Percentiles rank a stretch among this genome's conserved stretches.
Conservation (phyloP, 1,140 invertebrate genomes). For the Drosophila rufa region DNA sequence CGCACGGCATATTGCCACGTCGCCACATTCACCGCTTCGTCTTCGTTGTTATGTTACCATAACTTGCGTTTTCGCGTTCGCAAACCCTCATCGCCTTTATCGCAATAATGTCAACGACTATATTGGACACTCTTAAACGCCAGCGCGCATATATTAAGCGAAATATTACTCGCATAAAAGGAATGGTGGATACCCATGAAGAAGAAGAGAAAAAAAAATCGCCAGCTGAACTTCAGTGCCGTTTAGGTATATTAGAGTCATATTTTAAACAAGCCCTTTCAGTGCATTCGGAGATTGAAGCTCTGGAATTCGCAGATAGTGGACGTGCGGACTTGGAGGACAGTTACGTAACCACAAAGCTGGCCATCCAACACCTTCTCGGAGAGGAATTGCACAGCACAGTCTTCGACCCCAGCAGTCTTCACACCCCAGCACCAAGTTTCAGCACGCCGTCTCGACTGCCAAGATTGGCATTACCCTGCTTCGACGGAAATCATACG, state of each 20-base stretch:
- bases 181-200: not conserved
- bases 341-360: not conserved
- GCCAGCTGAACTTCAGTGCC: not conserved
- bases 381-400: not conserved
- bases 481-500: not conserved
- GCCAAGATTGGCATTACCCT: not conserved
- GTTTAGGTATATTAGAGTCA: not conserved
- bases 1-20: too few species aligned
- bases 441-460: constrained; percentile 1
- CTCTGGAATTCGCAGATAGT: too few species aligned
- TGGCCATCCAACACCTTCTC: not conserved
- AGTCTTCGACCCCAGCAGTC: not conserved
- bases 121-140: not conserved
- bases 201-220: not conserved
- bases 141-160: not conserved
- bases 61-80: too few species aligned
- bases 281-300: not conserved
- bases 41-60: too few species aligned
- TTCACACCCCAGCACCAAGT: not conserved
- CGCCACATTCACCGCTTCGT: too few species aligned
- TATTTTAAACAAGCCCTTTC: not conserved
- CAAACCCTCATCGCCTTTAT: not conserved
- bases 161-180: not conserved
- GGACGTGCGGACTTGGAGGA: not conserved
- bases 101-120: not conserved